Evolutionary conservation across 2,888 invertebrate genomes (phyloP).

Genomic region (Sesamia inferens): DNA sequence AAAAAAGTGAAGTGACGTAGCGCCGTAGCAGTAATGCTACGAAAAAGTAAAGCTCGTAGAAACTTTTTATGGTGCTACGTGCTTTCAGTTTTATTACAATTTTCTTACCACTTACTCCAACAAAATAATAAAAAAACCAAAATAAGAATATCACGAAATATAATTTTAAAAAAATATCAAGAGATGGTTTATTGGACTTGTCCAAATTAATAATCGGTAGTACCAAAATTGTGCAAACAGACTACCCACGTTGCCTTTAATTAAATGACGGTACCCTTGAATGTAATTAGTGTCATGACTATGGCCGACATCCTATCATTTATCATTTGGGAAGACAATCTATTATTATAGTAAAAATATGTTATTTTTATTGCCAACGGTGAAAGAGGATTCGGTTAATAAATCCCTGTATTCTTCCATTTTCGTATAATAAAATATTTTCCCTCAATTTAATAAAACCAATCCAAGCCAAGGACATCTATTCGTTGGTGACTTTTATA

Average conservation of each 20-base stretch:
- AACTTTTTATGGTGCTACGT: slow-evolving; percentile 54
- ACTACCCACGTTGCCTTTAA: slow-evolving; percentile 5
- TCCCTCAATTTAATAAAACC: not conserved
- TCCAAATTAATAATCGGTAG: not conserved
- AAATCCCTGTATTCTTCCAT: not conserved
- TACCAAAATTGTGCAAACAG: not conserved
- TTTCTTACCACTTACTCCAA: slow-evolving; percentile 21
- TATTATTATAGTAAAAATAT: not conserved
- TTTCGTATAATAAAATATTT: not conserved
- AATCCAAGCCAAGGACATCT: slow-evolving; percentile 1
- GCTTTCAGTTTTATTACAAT: slow-evolving; percentile 53
- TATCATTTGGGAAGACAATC: slow-evolving; percentile 21
- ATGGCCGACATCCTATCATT: slow-evolving; percentile 6
- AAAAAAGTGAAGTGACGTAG: slow-evolving; percentile 34
- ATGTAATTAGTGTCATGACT: slow-evolving; percentile 28
- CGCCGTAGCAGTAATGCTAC: slow-evolving; percentile 58
- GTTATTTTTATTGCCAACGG: no score
- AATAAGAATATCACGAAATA: not conserved
- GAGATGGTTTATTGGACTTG: not conserved
- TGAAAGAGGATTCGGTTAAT: not conserved
- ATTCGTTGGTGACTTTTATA: slow-evolving; percentile 3
- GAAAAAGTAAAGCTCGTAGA: slow-evolving; percentile 41
- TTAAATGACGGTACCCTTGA: slow-evolving; percentile 13
- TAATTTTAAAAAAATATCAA: not conserved
- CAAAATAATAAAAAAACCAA: not conserved